Evolutionary conservation across 2,113 vertebrate species (phyloP).

Genomic region (Diadophis punctatus): DNA sequence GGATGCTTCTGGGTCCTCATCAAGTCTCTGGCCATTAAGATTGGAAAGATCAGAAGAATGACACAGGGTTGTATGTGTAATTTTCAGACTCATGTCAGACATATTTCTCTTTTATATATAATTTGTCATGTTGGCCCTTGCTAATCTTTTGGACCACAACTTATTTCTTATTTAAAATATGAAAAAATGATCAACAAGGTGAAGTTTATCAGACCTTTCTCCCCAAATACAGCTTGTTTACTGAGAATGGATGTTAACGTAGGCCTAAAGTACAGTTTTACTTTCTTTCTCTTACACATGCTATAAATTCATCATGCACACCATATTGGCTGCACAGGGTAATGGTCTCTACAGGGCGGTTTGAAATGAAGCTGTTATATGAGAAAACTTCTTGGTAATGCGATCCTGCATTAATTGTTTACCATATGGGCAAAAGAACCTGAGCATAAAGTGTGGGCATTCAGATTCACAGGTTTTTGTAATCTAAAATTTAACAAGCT

Average conservation of each 20-base stretch:
- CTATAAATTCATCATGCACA: background rate
- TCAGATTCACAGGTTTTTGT: background rate
- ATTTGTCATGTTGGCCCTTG: background rate
- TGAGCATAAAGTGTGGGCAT: background rate
- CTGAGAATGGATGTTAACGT: background rate
- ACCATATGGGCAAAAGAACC: background rate
- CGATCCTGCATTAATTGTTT: background rate
- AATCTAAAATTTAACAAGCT: background rate
- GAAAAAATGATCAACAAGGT: background rate
- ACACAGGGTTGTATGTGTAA: background rate
- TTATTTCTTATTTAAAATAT: background rate
- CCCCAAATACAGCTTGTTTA: background rate
- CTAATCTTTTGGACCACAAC: background rate
- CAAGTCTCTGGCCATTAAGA: background rate
- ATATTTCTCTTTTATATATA: background rate
- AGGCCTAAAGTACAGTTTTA: background rate
- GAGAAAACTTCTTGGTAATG: background rate
- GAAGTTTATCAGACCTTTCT: background rate
- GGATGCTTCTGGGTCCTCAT: background rate
- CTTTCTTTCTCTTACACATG: background rate
- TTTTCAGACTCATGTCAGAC: background rate
- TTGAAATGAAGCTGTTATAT: background rate
- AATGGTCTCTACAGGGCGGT: background rate
- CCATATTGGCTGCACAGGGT: background rate
- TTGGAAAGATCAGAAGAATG: background rate